A percentile compares a stretch with the other conserved stretches of the same genome.
These are phyloP conservation scores for Rhegmatorhina hoffmannsi DNA, from an alignment of 2,113 vertebrate genomes.

Conservation along the genomic window DNA sequence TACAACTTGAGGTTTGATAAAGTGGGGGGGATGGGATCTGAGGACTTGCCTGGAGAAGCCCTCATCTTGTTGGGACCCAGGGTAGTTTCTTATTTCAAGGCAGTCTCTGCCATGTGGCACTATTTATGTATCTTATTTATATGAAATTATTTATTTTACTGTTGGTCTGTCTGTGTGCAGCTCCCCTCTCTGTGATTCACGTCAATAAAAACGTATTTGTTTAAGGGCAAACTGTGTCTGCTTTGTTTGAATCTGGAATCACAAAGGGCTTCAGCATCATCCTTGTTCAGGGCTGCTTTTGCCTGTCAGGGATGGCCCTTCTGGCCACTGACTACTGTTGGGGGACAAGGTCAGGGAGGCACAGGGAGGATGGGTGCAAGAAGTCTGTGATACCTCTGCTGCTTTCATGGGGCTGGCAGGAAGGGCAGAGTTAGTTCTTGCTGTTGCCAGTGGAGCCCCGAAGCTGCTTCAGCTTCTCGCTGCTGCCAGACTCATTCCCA, in stretches of 20 bases:
- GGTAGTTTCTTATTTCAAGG: conserved; percentile 45
- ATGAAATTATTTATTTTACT: conserved; percentile 69
- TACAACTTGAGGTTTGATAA: conserved; percentile 57
- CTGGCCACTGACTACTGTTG: neutral
- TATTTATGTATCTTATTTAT: conserved; percentile 73
- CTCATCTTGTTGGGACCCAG: neutral
- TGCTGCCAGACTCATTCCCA: neutral
- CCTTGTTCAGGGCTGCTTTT: neutral
- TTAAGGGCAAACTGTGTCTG: neutral
- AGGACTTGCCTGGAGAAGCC: conserved; percentile 24
- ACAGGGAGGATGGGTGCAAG: neutral
- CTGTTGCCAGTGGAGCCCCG: neutral
- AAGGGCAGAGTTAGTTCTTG: neutral
- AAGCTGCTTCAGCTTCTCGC: neutral
- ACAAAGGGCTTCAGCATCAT: neutral
- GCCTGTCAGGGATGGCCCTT: neutral
- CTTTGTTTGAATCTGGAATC: neutral
- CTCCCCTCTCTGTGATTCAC: neutral
- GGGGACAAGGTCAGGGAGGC: neutral
- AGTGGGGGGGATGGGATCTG: neutral
- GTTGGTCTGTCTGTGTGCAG: conserved; percentile 27
- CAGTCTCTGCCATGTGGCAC: conserved; percentile 24
- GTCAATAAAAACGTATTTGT: conserved; percentile 52
- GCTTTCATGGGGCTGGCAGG: neutral
- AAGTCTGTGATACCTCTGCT: neutral